Evolutionary conservation across 1,140 invertebrate genomes (phyloP), one percentile per base, ranked within the genome.

Genomic region (Bombus pyrosoma): DNA sequence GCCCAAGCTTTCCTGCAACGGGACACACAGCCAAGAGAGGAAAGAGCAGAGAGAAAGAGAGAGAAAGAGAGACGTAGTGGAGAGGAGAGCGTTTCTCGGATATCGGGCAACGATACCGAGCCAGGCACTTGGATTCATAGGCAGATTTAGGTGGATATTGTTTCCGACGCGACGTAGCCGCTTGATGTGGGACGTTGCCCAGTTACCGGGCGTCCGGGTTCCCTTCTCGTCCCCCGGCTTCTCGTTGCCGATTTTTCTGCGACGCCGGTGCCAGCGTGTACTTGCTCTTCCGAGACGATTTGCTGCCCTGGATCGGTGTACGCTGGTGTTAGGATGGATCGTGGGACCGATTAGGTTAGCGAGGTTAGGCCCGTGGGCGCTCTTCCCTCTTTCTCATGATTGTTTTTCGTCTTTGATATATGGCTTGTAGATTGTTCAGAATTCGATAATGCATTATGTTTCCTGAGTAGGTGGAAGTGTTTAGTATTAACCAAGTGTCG

Each of bases 91-190:
- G 41, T 69, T 77, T 41, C 43, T 39, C 57, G 81, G 43, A 68
- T 83, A 83, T 83, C 73, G 74, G 47, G 64, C 81, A 77, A 83
- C 64, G 81, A 83, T 83, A 74, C 32, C 53, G 9, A 43, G 18
- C 68, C 28, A 62, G 28, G n/a, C 68, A 34, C 69, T 28, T 47
- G n/a, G 81, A 68, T 76, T 53, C 74, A 83, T 83, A 83, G 81
- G 81, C 74, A 83, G 81, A 83, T 83, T 83, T 83, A 83, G 81
- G 74, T 83, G 81, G 81, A 83, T 83, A 83, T 77, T 83, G 81
- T 83, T 83, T 77, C 81, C 73, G 64, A 83, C 64, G 37, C 53
- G 73, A 43, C 34, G 64, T 39, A 15, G 18, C n/a, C 34, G n/a
- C 41, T 25, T 39, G 81, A 83, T 83, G 62, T 83, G 64, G 81